These are phyloP conservation scores for Galendromus occidentalis DNA, from an alignment of 1,140 invertebrate species.

Conservation along the genomic window DNA sequence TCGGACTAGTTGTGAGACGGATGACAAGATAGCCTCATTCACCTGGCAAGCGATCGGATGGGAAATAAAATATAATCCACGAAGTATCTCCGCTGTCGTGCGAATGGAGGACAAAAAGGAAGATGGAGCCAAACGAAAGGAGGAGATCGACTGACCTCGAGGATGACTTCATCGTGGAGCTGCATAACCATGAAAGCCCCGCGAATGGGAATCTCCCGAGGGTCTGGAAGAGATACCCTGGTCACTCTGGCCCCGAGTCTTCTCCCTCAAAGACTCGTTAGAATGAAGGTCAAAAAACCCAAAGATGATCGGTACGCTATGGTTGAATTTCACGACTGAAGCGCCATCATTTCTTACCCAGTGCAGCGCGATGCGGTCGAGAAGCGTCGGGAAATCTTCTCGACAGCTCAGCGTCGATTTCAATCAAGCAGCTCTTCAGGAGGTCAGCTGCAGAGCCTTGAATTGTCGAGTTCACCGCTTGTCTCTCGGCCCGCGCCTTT, in stretches of 20 bases:
- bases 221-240: no score
- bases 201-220: background rate
- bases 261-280: no score
- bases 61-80: no score
- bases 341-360: no score
- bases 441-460: slow-evolving; percentile 92
- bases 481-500: slow-evolving; percentile 66
- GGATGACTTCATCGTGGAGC: slow-evolving; percentile 88
- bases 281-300: no score
- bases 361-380: slow-evolving; percentile 16
- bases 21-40: background rate
- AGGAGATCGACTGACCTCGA: slow-evolving; percentile 67
- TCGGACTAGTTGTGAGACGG: background rate
- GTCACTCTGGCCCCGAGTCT: no score
- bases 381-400: slow-evolving; percentile 22
- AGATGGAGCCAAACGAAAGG: no score
- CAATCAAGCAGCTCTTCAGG: slow-evolving; percentile 68
- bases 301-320: no score
- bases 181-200: slow-evolving; percentile 55
- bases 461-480: slow-evolving; percentile 81
- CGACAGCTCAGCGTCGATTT: slow-evolving; percentile 40
- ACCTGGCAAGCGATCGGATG: background rate
- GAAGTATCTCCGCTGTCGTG: no score
- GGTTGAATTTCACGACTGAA: no score
- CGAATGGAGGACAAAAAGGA: background rate